Evolutionary conservation across 2,888 invertebrate genomes (phyloP), one percentile per base, ranked within the genome.

Genomic region (Blastobasis adustella): DNA sequence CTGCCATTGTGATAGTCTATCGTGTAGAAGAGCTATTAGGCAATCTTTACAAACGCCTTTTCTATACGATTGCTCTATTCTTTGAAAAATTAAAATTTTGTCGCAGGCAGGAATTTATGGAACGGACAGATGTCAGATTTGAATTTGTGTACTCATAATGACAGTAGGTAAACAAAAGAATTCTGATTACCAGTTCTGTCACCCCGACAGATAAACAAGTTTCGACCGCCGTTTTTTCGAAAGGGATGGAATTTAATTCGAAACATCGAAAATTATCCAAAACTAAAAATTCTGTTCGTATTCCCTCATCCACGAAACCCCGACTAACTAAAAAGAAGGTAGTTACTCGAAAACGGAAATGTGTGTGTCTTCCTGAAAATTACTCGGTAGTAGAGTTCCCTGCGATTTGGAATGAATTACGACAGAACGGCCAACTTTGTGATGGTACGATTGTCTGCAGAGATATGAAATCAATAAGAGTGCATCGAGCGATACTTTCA

Each of bases 401-500:
- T 53, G 76, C 89, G 46, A 90, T 93, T 66, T 93, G 93, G 93
- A 91, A 91, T 67, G 92, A 93, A 74, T 79, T 93, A 59, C 89
- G 93, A 63, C 83, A 84, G 54, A 92, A 90, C 68, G 90, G 89
- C 63, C 92, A 92, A 69, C 86, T 92, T 48, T 94, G 93, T 77
- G 95, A 95, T 79, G 94, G 93, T 23, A 79, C 88, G 23, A 91
- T 94, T 51, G 82, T 89, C 58, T 92, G 93, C 71, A 89, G 87
- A 53, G 91, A 91, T 65, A 91, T 91, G 65, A 85, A 87, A 67
- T 78, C 90, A 48, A 92, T 93, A 67, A 87, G 89, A 60, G 89
- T 93, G 47, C 94, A 94, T 67, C 88, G 94, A 54, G 92, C 91
- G 10, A 92, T 94, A 61, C 79, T 95, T 50, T 92, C 93, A 38